These are phyloP conservation scores for Paguma larvata DNA, from an alignment of 2,797 vertebrate genomes.

Conservation along the genomic window DNA sequence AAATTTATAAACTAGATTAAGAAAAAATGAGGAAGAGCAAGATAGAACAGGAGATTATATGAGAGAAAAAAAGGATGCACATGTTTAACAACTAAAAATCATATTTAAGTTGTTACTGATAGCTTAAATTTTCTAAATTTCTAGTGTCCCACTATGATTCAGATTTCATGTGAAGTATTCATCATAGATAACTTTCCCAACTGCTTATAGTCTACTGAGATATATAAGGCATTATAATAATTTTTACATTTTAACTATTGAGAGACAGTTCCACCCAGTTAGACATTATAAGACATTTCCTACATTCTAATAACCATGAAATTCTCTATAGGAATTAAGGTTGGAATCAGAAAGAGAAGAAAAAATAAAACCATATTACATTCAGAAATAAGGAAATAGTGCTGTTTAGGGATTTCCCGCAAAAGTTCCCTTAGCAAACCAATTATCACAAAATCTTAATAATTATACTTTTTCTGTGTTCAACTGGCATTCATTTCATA, in stretches of 20 bases:
- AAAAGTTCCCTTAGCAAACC: slow-evolving; percentile 29
- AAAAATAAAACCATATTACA: slow-evolving; percentile 24
- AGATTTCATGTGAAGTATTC: slow-evolving; percentile 53
- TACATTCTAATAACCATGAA: not conserved
- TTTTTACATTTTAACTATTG: slow-evolving; percentile 47
- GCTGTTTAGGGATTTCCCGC: not conserved
- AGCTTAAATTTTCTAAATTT: slow-evolving; percentile 54
- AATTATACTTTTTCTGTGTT: slow-evolving; percentile 79
- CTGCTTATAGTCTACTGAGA: slow-evolving; percentile 28
- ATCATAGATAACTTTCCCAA: not conserved
- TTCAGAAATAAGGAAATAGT: slow-evolving; percentile 18
- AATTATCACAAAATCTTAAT: slow-evolving; percentile 62
- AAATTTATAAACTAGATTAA: slow-evolving; percentile 43
- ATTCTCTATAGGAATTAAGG: slow-evolving; percentile 15
- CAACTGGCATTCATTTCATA: slow-evolving; percentile 78
- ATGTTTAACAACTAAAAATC: slow-evolving; percentile 19
- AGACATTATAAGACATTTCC: slow-evolving; percentile 13
- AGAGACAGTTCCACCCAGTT: not conserved
- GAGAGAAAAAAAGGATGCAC: not conserved
- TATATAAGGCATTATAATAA: not conserved
- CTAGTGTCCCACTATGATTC: not conserved
- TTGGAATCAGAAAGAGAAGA: not conserved
- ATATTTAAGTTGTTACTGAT: not conserved
- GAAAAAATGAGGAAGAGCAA: slow-evolving; percentile 5
- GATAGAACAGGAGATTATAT: slow-evolving; percentile 1